Evolutionary conservation across 1,140 invertebrate species (phyloP), one percentile per base, ranked within the genome.

Genomic region (Drosophila triauraria): DNA sequence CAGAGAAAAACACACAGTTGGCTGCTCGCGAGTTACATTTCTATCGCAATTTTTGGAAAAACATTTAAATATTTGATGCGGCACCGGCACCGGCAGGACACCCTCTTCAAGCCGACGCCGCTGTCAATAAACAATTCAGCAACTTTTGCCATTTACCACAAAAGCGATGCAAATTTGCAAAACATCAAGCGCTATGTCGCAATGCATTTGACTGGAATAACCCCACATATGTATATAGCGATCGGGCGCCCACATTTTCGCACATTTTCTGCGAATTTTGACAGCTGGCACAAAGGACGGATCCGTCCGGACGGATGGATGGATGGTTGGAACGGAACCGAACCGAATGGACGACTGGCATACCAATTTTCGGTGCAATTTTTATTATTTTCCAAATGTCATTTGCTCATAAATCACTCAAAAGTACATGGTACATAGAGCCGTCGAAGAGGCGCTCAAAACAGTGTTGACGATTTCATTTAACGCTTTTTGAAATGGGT

Each of bases 341-440:
- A 50, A 61, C 58, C 47, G 32, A 58, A 38, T 23, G 58, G 56
- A 42, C 54, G n/a, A 63, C 30, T 61, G 64, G 58, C 75, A 75
- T 43, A 65, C 60, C 70, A 82, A 79, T 87, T 87, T 87, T 88
- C 58, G 42, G 20, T 61, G 54, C 46, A 69, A 71, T 78, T 88
- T 80, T 79, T 83, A 65, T 82, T 90, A 84, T 83, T 86, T 88
- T 88, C 62, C 62, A 84, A 67, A 79, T 80, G 84, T 75, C 77
- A 88, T 65, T 84, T 84, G 56, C 72, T 48, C 83, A 84, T 87
- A 87, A 84, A 88, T 88, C 84, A 88, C 61, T 78, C 60, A 78
- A 61, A 71, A 78, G 51, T 62, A 59, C 63, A 40, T 32, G 15
- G 32, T 30, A 56, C 43, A 77, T 46, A 48, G 46, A 53, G 13